Percentiles rank a stretch among this genome's conserved stretches.
Evolutionary conservation across 2,888 invertebrate species (phyloP).

Genomic region (Gandaritis pyraliata): DNA sequence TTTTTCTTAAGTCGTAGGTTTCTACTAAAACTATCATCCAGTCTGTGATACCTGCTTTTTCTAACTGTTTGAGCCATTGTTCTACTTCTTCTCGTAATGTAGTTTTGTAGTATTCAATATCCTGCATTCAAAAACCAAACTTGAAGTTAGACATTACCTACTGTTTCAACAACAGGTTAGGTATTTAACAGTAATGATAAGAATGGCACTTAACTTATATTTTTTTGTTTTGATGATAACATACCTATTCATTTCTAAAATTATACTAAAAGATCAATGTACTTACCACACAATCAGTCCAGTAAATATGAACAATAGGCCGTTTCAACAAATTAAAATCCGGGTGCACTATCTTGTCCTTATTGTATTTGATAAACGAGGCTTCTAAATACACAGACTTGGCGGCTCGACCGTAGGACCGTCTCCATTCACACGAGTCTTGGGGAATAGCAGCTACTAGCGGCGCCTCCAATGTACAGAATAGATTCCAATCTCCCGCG

Average conservation of each 20-base stretch:
- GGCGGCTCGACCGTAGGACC: slow-evolving; percentile 94
- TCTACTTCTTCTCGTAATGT: slow-evolving; percentile 95
- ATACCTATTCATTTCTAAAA: not conserved
- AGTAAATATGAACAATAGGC: slow-evolving; percentile 96
- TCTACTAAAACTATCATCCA: slow-evolving; percentile 98
- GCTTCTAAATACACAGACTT: slow-evolving; percentile 93
- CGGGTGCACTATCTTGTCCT: slow-evolving; percentile 87
- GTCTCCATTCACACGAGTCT: slow-evolving; percentile 96
- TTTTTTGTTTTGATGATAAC: not conserved
- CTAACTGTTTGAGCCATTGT: slow-evolving; percentile 92
- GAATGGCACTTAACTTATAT: too few species aligned
- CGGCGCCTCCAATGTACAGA: slow-evolving; percentile 91
- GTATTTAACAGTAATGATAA: too few species aligned
- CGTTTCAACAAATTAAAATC: slow-evolving; percentile 93
- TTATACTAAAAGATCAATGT: slow-evolving; percentile 10
- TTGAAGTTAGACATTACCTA: not conserved
- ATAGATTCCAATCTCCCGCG: slow-evolving; percentile 93
- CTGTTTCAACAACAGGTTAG: not conserved
- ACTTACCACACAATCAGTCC: slow-evolving; percentile 96
- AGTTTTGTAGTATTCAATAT: slow-evolving; percentile 95
- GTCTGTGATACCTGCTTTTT: slow-evolving; percentile 90
- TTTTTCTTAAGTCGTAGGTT: slow-evolving; percentile 95
- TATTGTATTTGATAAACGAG: slow-evolving; percentile 91
- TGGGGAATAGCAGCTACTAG: slow-evolving; percentile 92
- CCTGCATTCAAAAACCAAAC: slow-evolving; percentile 83